A percentile compares a stretch with the other conserved stretches of the same genome.
Conservation (phyloP, 2,113 vertebrate genomes). For the Caloenas nicobarica region DNA sequence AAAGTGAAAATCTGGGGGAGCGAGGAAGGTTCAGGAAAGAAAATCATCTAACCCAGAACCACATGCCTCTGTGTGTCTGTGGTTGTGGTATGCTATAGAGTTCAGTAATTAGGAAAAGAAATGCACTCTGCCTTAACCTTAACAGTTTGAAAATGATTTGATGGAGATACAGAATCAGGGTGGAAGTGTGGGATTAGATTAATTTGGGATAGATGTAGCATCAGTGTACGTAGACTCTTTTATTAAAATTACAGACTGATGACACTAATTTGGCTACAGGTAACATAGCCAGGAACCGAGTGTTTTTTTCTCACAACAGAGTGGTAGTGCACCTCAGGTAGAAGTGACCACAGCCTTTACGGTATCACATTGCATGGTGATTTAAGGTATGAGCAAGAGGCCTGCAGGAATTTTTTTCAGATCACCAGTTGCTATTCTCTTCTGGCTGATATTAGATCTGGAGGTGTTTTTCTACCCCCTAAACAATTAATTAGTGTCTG, state of each 20-base stretch:
- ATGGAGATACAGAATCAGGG: not conserved
- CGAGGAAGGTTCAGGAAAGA: not conserved
- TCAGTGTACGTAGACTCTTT: not conserved
- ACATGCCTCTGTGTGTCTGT: not conserved
- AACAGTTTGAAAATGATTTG: not conserved
- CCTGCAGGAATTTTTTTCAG: not conserved
- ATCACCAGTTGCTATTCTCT: rapidly evolving
- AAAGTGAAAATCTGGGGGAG: not conserved
- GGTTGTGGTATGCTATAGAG: not conserved
- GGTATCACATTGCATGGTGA: not conserved
- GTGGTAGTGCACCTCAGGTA: not conserved
- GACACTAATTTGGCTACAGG: not conserved
- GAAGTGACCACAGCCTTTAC: not conserved
- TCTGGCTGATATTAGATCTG: not conserved
- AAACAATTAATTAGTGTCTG: not conserved
- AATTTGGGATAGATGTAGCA: not conserved
- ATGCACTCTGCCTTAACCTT: not conserved
- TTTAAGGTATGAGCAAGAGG: not conserved
- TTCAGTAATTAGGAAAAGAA: not conserved
- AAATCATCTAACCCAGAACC: not conserved
- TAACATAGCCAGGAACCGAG: not conserved
- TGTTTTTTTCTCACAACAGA: not conserved
- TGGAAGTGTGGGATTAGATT: not conserved
- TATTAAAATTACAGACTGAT: not conserved
- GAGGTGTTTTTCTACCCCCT: not conserved